A percentile compares a stretch with the other conserved stretches of the same genome.
Evolutionary conservation across 1,140 invertebrate species (phyloP).

Genomic region (Drosophila jambulina): DNA sequence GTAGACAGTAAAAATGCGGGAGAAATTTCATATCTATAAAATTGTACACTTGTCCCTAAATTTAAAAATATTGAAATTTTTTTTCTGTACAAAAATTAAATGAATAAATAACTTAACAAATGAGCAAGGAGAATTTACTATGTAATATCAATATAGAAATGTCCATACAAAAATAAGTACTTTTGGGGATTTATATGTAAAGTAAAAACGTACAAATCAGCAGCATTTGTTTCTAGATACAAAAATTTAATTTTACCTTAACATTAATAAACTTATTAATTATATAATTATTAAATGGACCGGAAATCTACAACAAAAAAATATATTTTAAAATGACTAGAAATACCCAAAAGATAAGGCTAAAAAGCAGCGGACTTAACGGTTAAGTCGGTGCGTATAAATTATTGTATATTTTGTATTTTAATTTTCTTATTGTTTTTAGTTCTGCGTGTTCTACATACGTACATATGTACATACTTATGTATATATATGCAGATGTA

Average conservation of each 20-base stretch:
- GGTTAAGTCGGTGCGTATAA: background rate
- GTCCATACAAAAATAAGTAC: too few relatives aligned
- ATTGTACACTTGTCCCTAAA: background rate
- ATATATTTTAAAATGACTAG: background rate
- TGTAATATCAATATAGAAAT: too few relatives aligned
- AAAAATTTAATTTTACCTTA: background rate
- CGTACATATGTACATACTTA: background rate
- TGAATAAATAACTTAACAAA: background rate
- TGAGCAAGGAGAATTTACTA: background rate
- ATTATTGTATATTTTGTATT: too few relatives aligned
- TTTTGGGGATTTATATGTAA: too few relatives aligned
- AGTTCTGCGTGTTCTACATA: too few relatives aligned
- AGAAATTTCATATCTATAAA: background rate
- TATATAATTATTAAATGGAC: background rate
- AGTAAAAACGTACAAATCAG: too few relatives aligned
- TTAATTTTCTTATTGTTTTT: too few relatives aligned
- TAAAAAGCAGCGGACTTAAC: slow-evolving; percentile 14
- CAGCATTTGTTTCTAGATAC: background rate
- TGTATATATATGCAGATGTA: background rate
- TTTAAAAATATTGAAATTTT: background rate
- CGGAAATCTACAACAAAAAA: background rate
- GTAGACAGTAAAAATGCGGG: background rate
- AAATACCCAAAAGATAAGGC: slow-evolving; percentile 15
- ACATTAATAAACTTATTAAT: background rate
- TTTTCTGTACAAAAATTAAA: background rate